These are phyloP conservation scores for Diceros bicornis DNA, from an alignment of 2,797 vertebrate species.

Conservation along the genomic window DNA sequence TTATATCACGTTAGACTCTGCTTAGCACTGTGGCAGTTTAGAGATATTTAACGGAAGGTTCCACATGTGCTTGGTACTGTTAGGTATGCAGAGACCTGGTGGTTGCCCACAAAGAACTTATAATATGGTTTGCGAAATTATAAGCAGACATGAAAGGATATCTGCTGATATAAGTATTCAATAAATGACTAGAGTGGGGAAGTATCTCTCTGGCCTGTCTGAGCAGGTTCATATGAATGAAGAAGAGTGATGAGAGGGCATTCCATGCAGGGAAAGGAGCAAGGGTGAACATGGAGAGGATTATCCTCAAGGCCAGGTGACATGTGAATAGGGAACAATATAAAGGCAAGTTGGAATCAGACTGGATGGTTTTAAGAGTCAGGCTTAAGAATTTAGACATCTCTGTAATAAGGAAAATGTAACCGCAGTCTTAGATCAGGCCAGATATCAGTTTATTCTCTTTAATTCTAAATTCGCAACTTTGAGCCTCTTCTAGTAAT, in stretches of 20 bases:
- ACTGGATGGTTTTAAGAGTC: slow-evolving; percentile 43
- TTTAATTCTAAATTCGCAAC: slow-evolving; percentile 29
- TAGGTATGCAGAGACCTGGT: background rate
- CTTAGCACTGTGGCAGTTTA: background rate
- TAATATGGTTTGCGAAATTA: background rate
- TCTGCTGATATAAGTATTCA: background rate
- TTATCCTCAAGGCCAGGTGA: background rate
- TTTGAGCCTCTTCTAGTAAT: background rate
- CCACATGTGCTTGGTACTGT: background rate
- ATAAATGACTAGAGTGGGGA: background rate
- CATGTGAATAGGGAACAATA: background rate
- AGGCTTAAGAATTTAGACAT: slow-evolving; percentile 25
- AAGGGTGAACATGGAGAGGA: background rate
- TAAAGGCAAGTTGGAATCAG: background rate
- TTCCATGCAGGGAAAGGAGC: background rate
- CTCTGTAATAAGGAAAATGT: slow-evolving; percentile 22
- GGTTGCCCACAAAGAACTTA: background rate
- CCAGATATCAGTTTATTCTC: slow-evolving; percentile 12
- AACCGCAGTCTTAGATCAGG: slow-evolving; percentile 11
- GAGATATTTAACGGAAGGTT: background rate
- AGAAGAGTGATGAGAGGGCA: background rate
- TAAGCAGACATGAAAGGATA: background rate
- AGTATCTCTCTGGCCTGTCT: background rate
- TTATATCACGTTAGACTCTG: background rate
- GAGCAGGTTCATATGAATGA: background rate